Conservation (phyloP, 2,797 vertebrate species). For the Gorsachius magnificus region DNA sequence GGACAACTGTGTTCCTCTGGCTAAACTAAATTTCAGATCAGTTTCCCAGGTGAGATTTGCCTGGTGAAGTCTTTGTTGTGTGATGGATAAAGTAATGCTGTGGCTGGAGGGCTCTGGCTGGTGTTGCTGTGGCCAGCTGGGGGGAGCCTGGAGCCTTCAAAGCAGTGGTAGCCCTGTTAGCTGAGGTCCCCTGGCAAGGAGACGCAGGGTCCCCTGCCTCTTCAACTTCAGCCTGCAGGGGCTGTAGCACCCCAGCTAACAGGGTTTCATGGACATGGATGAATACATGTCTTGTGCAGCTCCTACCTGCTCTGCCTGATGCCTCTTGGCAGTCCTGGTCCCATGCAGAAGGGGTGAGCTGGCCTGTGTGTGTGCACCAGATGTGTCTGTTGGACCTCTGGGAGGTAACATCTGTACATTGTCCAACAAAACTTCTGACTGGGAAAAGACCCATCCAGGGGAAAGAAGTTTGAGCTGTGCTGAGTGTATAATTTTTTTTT, state of each 20-base stretch:
- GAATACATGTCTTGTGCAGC: background rate
- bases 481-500: background rate
- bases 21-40: background rate
- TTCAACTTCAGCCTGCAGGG: accelerated
- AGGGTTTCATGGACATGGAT: background rate
- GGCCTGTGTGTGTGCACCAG: background rate
- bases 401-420: background rate
- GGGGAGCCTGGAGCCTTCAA: background rate
- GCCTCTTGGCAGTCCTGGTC: background rate
- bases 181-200: background rate
- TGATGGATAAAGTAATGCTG: background rate
- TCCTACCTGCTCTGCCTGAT: background rate
- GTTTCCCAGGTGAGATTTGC: background rate
- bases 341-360: background rate
- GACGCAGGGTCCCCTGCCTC: background rate
- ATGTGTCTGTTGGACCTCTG: background rate
- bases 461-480: background rate
- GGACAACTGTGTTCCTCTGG: background rate
- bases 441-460: background rate
- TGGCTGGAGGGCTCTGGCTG: background rate
- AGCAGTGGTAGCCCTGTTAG: background rate
- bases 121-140: background rate
- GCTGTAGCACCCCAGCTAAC: background rate
- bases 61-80: background rate
- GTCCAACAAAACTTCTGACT: background rate